These are phyloP conservation scores for Polypterus senegalus DNA, from an alignment of 2,113 vertebrate species.

Conservation along the genomic window DNA sequence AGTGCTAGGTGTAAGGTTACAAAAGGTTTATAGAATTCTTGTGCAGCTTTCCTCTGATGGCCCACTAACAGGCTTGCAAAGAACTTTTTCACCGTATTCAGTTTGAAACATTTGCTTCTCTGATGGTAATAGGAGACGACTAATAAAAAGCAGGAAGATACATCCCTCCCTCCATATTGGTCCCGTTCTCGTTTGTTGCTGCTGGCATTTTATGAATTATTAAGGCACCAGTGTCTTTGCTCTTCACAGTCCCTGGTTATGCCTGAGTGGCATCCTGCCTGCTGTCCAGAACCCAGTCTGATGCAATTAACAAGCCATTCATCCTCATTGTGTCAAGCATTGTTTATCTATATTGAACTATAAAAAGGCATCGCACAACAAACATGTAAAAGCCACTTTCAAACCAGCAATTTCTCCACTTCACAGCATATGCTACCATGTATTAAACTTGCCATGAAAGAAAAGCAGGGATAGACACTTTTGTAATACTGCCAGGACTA, in stretches of 20 bases:
- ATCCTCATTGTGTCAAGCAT: conserved; percentile 58
- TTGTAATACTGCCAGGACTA: no score
- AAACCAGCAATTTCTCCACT: no score
- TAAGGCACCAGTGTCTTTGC: conserved; percentile 59
- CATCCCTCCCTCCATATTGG: conserved; percentile 51
- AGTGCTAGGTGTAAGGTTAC: no score
- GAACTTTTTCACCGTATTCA: conserved; percentile 16
- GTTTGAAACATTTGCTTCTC: conserved; percentile 35
- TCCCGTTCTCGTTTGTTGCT: conserved; percentile 79
- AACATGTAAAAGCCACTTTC: no score
- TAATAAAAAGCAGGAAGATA: conserved; percentile 63
- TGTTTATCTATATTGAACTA: no score
- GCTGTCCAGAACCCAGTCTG: conserved; percentile 34
- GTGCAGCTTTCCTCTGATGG: background rate
- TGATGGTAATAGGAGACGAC: conserved; percentile 80
- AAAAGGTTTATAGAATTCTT: background rate
- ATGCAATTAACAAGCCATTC: conserved; percentile 43
- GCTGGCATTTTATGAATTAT: conserved; percentile 81
- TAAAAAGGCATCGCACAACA: no score
- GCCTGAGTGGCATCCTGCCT: conserved; percentile 38
- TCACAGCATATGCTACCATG: no score
- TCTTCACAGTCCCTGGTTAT: conserved; percentile 28
- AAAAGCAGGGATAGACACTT: no score
- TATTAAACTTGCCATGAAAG: no score
- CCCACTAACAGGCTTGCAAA: background rate